A percentile compares a stretch with the other conserved stretches of the same genome.
Evolutionary conservation across 2,888 invertebrate genomes (phyloP).

Genomic region (Agrochola litura): DNA sequence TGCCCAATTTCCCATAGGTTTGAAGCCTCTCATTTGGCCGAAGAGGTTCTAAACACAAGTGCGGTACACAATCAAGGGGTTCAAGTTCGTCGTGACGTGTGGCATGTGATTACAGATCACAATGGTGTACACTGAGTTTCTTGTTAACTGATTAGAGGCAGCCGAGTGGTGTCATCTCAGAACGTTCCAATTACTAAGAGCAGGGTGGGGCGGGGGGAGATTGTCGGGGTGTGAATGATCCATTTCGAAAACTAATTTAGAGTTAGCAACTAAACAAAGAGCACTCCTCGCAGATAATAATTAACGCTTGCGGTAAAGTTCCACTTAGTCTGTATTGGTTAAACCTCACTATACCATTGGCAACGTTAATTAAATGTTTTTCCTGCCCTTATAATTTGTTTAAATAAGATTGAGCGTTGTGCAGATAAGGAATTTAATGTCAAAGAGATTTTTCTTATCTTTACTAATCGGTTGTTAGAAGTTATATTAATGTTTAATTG

Average conservation of each 20-base stretch:
- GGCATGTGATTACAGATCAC: conserved; percentile 79
- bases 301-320: conserved; percentile 90
- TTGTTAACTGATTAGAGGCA: conserved; percentile 90
- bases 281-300: conserved; percentile 90
- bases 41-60: conserved; percentile 43
- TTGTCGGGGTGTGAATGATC: conserved; percentile 89
- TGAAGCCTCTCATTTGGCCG: conserved; percentile 19
- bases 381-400: conserved; percentile 64
- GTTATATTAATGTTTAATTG: conserved; percentile 10
- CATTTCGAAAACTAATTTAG: conserved; percentile 91
- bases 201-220: conserved; percentile 75
- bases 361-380: conserved; percentile 80
- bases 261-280: conserved; percentile 91
- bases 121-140: conserved; percentile 85
- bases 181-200: conserved; percentile 89
- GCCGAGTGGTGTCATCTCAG: conserved; percentile 89
- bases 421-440: conserved; percentile 26
- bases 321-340: conserved; percentile 88
- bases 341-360: conserved; percentile 84
- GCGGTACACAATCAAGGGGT: conserved; percentile 52
- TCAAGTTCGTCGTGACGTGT: conserved; percentile 64
- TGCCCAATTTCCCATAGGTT: conserved; percentile 6
- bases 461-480: conserved; percentile 19
- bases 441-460: conserved; percentile 20
- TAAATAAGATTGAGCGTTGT: conserved; percentile 52